Evolutionary conservation across 2,888 invertebrate species (phyloP).

Genomic region (Athrips mouffetella): DNA sequence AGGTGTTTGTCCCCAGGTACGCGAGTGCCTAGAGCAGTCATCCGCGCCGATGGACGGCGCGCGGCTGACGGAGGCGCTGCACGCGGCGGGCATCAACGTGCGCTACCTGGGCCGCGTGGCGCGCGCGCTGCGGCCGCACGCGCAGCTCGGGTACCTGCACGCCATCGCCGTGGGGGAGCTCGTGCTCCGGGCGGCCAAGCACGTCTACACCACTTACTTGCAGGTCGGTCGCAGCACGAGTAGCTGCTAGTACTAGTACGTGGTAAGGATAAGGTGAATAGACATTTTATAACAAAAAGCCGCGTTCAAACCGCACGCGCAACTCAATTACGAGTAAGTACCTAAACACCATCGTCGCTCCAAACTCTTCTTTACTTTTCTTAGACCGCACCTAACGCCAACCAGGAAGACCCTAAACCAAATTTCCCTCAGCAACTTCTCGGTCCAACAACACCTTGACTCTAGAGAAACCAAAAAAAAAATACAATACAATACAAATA

Average conservation of each 20-base stretch:
- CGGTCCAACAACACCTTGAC: too few relatives aligned
- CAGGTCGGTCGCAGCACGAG: slow-evolving; percentile 75
- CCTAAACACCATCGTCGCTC: too few relatives aligned
- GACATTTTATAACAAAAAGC: too few relatives aligned
- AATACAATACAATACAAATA: too few relatives aligned
- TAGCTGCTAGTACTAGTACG: neutral
- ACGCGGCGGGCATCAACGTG: slow-evolving; percentile 97
- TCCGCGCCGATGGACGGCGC: slow-evolving; percentile 97
- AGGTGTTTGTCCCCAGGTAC: slow-evolving; percentile 80
- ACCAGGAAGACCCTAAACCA: too few relatives aligned
- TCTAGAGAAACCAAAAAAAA: too few relatives aligned
- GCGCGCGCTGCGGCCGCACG: slow-evolving; percentile 85
- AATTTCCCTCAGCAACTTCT: too few relatives aligned
- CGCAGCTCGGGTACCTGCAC: slow-evolving; percentile 91
- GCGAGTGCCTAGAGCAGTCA: slow-evolving; percentile 93
- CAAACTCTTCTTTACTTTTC: too few relatives aligned
- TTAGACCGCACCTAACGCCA: too few relatives aligned
- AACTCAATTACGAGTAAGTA: too few relatives aligned
- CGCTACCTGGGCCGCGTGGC: slow-evolving; percentile 97
- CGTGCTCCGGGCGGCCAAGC: slow-evolving; percentile 93
- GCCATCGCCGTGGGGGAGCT: slow-evolving; percentile 95
- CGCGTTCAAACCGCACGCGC: too few relatives aligned
- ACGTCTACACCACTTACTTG: slow-evolving; percentile 93
- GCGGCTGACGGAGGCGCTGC: slow-evolving; percentile 94
- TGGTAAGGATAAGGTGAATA: neutral